Percentiles rank a stretch among this genome's conserved stretches.
Evolutionary conservation across 2,113 vertebrate species (phyloP).

Genomic region (Prionailurus viverrinus): DNA sequence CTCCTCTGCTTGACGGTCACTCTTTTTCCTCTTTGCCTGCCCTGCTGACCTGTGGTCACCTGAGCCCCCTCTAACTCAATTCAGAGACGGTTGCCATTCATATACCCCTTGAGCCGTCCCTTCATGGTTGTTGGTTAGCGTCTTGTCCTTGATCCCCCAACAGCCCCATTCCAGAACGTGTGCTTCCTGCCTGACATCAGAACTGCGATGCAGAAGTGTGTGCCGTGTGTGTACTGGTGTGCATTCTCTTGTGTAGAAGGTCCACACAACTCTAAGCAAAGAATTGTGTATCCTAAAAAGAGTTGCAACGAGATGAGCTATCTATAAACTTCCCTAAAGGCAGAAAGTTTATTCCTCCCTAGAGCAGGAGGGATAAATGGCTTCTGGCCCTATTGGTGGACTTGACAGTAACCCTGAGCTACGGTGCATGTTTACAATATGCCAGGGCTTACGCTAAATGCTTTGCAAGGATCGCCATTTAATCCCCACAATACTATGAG

Average conservation of each 20-base stretch:
- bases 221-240: background rate
- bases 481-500: background rate
- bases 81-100: background rate
- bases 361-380: background rate
- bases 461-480: background rate
- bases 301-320: background rate
- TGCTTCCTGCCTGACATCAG: background rate
- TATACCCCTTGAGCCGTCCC: background rate
- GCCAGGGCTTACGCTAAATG: background rate
- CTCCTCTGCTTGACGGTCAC: background rate
- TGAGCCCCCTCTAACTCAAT: fast-evolving
- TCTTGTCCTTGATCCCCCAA: background rate
- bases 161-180: background rate
- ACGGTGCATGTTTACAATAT: background rate
- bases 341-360: background rate
- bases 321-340: background rate
- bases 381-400: background rate
- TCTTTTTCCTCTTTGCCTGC: background rate
- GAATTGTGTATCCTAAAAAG: background rate
- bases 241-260: background rate
- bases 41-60: fast-evolving
- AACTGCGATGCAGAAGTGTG: background rate
- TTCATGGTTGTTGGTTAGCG: background rate
- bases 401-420: background rate
- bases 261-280: background rate